Evolutionary conservation across 2,113 vertebrate species (phyloP).

Genomic region (Lontra canadensis): DNA sequence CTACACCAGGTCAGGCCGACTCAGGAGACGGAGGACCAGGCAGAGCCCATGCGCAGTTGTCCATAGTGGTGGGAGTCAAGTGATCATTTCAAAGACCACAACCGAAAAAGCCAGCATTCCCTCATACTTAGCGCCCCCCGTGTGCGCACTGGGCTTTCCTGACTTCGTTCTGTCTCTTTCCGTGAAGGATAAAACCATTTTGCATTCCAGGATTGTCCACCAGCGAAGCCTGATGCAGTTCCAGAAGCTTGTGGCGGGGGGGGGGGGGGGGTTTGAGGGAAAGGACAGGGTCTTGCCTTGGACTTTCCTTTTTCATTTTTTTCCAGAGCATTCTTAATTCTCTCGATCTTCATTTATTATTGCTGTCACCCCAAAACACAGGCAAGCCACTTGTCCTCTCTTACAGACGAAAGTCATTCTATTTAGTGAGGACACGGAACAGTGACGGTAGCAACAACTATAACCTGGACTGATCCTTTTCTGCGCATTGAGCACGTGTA

Average conservation of each 20-base stretch:
- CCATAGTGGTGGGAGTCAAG: background rate
- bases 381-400: background rate
- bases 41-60: background rate
- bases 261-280: background rate
- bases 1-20: background rate
- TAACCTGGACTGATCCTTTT: background rate
- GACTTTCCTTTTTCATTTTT: background rate
- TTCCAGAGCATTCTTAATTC: slow-evolving; percentile 13
- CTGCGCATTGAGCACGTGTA: too few relatives aligned
- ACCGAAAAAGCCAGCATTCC: background rate
- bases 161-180: background rate
- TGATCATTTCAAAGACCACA: background rate
- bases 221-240: background rate
- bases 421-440: background rate
- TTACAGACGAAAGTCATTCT: background rate
- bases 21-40: background rate
- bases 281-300: background rate
- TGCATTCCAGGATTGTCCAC: background rate
- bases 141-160: background rate
- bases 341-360: background rate
- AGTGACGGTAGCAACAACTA: background rate
- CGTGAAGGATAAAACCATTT: background rate
- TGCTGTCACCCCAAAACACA: background rate
- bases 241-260: background rate
- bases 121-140: background rate